Evolutionary conservation across 2,888 invertebrate genomes (phyloP).

Genomic region (Phymatocera aterrima): DNA sequence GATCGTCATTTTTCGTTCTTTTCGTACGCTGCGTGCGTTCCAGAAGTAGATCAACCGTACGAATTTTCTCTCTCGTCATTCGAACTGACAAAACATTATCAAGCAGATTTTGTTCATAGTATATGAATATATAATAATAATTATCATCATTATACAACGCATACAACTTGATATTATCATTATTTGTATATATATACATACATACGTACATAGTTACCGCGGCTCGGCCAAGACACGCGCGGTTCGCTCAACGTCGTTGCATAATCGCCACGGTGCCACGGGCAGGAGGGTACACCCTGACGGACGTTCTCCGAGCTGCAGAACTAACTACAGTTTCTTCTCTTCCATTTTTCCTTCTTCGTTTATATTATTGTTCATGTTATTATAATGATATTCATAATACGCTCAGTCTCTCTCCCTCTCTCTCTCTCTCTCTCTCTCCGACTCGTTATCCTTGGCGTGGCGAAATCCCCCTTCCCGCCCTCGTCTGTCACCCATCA

Average conservation of each 20-base stretch:
- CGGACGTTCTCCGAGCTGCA: conserved; percentile 20
- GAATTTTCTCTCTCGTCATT: neutral
- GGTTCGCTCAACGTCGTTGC: neutral
- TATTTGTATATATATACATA: no score
- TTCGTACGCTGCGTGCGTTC: no score
- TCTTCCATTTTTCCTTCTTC: neutral
- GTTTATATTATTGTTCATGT: neutral
- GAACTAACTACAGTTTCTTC: neutral
- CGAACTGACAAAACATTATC: neutral
- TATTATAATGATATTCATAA: neutral
- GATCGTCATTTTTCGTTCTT: no score
- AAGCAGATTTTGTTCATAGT: neutral
- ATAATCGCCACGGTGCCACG: neutral
- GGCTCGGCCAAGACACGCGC: neutral
- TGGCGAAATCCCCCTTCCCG: neutral
- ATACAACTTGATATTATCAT: neutral
- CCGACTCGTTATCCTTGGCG: conserved; percentile 2
- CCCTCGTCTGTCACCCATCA: neutral
- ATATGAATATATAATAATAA: neutral
- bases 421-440: neutral
- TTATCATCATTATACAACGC: no score
- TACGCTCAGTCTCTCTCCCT: conserved; percentile 24
- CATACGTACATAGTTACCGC: no score
- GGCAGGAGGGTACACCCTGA: neutral
- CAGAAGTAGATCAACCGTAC: neutral